A percentile compares a stretch with the other conserved stretches of the same genome.
These are phyloP conservation scores for Conopomorpha cramerella DNA, from an alignment of 1,140 invertebrate genomes.

Conservation along the genomic window DNA sequence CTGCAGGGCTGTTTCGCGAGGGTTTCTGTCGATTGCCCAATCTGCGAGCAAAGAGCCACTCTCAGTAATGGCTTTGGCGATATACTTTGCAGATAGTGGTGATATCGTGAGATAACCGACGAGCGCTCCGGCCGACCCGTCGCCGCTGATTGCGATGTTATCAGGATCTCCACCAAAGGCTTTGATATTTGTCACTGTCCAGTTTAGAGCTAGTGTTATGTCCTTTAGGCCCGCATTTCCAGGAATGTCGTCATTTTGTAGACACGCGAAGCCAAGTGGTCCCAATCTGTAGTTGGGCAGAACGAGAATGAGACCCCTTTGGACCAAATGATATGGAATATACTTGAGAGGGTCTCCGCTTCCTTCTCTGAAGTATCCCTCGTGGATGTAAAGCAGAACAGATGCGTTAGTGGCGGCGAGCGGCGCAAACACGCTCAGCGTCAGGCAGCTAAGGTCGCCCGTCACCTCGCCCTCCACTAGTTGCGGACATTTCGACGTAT, in stretches of 20 bases:
- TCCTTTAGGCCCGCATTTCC: constrained; percentile 74
- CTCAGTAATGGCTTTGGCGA: constrained; percentile 32
- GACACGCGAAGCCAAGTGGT: constrained; percentile 33
- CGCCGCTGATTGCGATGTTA: constrained; percentile 31
- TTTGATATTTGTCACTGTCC: constrained; percentile 69
- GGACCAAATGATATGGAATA: constrained; percentile 21
- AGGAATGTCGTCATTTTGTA: constrained; percentile 18
- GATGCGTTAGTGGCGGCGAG: constrained; percentile 9
- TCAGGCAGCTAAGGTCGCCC: constrained; percentile 22
- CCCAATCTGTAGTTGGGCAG: constrained; percentile 40
- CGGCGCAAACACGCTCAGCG: constrained; percentile 30
- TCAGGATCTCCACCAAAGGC: constrained; percentile 72
- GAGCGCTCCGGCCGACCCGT: constrained; percentile 20
- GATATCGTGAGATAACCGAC: constrained; percentile 26
- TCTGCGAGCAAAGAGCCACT: constrained; percentile 29
- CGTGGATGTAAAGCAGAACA: constrained; percentile 36
- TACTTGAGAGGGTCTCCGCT: constrained; percentile 26
- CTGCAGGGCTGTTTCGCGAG: constrained; percentile 9
- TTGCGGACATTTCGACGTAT: constrained; percentile 40
- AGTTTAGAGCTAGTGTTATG: constrained; percentile 68
- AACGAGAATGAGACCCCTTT: constrained; percentile 24
- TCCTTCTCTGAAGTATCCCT: constrained; percentile 17
- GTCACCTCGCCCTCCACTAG: constrained; percentile 10
- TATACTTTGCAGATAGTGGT: constrained; percentile 15
- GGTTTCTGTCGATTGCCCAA: constrained; percentile 33